Evolutionary conservation across 2,797 vertebrate species (phyloP).

Genomic region (Fratercula arctica): DNA sequence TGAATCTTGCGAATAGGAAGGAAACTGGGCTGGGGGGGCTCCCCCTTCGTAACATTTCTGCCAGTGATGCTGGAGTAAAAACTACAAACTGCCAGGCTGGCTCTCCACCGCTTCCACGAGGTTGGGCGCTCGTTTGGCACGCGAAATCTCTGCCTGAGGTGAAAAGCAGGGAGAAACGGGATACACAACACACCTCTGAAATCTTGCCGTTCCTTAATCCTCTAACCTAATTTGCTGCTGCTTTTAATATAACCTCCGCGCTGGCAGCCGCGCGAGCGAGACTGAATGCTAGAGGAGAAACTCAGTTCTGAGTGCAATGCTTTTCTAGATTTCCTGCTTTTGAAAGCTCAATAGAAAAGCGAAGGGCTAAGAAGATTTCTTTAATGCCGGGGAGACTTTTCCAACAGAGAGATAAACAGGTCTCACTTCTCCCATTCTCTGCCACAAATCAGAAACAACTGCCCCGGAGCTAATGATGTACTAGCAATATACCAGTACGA

Average conservation of each 20-base stretch:
- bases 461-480: not conserved
- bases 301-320: not conserved
- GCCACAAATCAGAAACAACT: not conserved
- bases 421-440: not conserved
- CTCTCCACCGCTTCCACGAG: not conserved
- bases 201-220: not conserved
- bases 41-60: not conserved
- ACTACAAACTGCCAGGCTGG: not conserved
- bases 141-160: not conserved
- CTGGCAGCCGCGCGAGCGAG: not conserved
- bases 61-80: not conserved
- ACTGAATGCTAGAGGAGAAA: not conserved
- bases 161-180: not conserved
- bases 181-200: not conserved
- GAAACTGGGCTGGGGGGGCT: not conserved
- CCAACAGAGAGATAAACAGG: constrained; percentile 1
- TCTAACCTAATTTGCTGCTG: not conserved
- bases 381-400: not conserved
- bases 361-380: not conserved
- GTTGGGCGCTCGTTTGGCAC: not conserved
- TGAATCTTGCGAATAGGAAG: not conserved
- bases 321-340: not conserved
- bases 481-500: not conserved
- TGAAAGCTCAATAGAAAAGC: constrained; percentile 32
- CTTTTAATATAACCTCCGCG: not conserved